Conservation (phyloP, 2,888 invertebrate species). For the Ametastegia equiseti region DNA sequence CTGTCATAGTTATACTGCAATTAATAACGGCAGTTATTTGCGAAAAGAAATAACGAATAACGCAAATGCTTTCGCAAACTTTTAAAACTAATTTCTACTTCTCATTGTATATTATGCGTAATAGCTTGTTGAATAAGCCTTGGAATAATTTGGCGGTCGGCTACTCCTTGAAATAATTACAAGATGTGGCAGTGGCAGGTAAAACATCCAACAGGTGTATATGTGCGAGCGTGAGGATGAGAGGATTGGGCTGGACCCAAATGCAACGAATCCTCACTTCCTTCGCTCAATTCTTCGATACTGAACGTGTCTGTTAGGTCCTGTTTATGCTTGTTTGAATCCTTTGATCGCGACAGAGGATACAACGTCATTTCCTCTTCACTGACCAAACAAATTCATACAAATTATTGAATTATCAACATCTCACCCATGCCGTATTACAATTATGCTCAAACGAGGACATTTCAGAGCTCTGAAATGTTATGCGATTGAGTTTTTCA, state of each 20-base stretch:
- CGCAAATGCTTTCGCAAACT: neutral
- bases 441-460: neutral
- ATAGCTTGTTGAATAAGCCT: neutral
- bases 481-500: neutral
- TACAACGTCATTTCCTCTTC: conserved; percentile 75
- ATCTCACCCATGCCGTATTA: neutral
- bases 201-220: conserved; percentile 68
- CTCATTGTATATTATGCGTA: neutral
- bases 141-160: neutral
- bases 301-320: conserved; percentile 80
- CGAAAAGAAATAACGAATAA: neutral
- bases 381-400: conserved; percentile 58
- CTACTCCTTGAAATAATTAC: conserved; percentile 54
- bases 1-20: neutral
- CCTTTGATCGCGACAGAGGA: conserved; percentile 72
- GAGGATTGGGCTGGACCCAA: conserved; percentile 67
- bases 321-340: conserved; percentile 72
- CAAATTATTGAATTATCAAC: neutral
- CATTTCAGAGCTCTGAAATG: neutral
- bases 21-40: neutral
- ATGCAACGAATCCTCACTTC: conserved; percentile 72
- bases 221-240: conserved; percentile 69
- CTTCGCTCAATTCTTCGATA: conserved; percentile 77
- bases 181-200: conserved; percentile 71
- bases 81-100: neutral